Evolutionary conservation across 2,113 vertebrate genomes (phyloP), one percentile per base, ranked within the genome.

Genomic region (Cyphomyrus plagiostoma): DNA sequence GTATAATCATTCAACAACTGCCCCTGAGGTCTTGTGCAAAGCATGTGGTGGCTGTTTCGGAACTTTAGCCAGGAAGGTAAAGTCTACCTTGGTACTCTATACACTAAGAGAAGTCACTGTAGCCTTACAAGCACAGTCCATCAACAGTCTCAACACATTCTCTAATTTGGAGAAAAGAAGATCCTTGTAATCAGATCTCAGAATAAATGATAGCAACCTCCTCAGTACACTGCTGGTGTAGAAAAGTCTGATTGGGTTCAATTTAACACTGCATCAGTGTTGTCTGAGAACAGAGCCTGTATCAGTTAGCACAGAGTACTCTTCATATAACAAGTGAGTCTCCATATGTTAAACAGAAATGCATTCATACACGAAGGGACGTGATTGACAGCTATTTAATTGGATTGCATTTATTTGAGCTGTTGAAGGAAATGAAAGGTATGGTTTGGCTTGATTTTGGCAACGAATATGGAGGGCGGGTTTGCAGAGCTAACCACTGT

Each of bases 1-100:
- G 66, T 95, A 95, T 93, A 97, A 95, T 93, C 96, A 95, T 0
- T 95, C 97, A n/a, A 95, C 96, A 89, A 93, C 96, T 0, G 92
- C 94, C 19, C 89, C 94, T 0, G 96, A 97, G 13, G 95, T 96
- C 48, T 95, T 94, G 94, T 98, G 97, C 93, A 96, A 94, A 80
- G 95, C 96, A 87, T 98, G 97, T 0, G 96, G 97, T 52, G 5
- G 92, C 84, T 95, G 88, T 89, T 96, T 97, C 0, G 90, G 92
- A 91, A 92, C 74, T 88, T 83, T 91, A 62, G 91, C 93, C 4
- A 90, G 95, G 70, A 97, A 96, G 96, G 97, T 98, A 93, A 95
- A 93, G 8, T 50, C 48, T 19, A 2, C 45, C 19, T 48, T 84
- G 15, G 35, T 80, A 70, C 17, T 80, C 15, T 42, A 17, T 42